Conservation (phyloP, 1,140 invertebrate genomes). For the Bombus impatiens region DNA sequence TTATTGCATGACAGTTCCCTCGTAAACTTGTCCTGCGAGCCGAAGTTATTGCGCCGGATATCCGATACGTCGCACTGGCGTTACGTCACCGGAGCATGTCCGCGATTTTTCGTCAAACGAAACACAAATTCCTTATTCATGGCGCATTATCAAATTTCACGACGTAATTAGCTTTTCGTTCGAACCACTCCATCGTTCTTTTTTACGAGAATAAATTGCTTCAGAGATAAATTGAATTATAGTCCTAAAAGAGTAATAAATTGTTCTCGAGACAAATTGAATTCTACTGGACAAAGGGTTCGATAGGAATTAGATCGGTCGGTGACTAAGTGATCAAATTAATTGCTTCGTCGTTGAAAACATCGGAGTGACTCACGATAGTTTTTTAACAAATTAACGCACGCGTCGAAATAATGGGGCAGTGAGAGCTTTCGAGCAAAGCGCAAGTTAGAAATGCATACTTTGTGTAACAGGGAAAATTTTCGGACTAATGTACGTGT, state of each 20-base stretch:
- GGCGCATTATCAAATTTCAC: not conserved
- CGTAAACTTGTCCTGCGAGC: conserved; percentile 53
- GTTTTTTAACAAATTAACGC: no score
- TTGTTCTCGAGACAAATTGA: not conserved
- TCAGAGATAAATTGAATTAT: not conserved
- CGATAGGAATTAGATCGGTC: no score
- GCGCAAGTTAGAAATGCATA: not conserved
- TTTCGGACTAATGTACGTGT: not conserved
- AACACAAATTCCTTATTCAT: not conserved
- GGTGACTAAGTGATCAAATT: no score
- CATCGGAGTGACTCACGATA: no score
- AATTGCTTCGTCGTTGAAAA: no score
- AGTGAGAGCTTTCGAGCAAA: no score
- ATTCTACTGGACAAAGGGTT: not conserved
- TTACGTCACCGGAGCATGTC: conserved; percentile 26
- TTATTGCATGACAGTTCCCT: conserved; percentile 65
- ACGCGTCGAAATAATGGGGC: no score
- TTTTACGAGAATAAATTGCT: not conserved
- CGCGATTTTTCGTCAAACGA: conserved; percentile 5
- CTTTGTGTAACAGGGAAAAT: not conserved
- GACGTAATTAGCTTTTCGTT: not conserved
- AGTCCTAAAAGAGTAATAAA: not conserved
- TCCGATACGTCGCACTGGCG: conserved; percentile 47
- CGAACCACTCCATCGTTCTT: no score
- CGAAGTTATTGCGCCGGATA: conserved; percentile 58